Base-by-base conservation (phyloP, 2,888 invertebrate genomes). In the Mellilla xanthometata region DNA sequence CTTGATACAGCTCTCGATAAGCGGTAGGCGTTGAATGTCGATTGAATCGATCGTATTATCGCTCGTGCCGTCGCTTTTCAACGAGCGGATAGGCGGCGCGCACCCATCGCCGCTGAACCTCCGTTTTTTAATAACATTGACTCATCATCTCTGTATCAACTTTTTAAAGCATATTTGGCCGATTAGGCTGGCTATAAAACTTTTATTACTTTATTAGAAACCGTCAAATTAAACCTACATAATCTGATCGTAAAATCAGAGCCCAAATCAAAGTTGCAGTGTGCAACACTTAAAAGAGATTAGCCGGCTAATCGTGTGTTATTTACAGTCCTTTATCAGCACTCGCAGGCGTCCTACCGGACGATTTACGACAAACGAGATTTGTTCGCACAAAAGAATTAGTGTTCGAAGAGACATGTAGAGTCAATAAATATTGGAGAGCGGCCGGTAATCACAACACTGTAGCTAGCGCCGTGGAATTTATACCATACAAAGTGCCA, bases 1-100 rank as follows among this genome's bases (percentile, higher is more conserved):
- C 81, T 87, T 86, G 87, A 86, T 86, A 82, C 72, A 70, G 65
- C 76, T 79, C 77, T 84, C 83, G 86, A 87, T 87, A 86, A 84
- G 81, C 73, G 77, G 83, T 81, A 82, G 86, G 84, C 85, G 86
- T 75, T 66, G 69, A 69, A 70, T 76, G 73, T 72, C 74, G 79
- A 82, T 77, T 74, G 79, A 69, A 87, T 87, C 82, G 81, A 86
- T 83, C 81, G 83, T 83, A 34, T 39, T 39, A 48, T 48, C 74
- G 72, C 71, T 65, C 69, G 76, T 65, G 69, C 68, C 58, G 74
- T 58, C 65, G 52, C 53, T 48, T 39, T 47, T 41, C 32, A 32
- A 26, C 55, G 52, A 52, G 54, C 44, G 49, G 53, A 60, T 60
- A 56, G 58, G 62, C 54, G 52, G 56, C 51, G 39, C 32, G 56